These are phyloP conservation scores for Atractosteus spatula DNA, from an alignment of 2,113 vertebrate genomes.

Conservation along the genomic window DNA sequence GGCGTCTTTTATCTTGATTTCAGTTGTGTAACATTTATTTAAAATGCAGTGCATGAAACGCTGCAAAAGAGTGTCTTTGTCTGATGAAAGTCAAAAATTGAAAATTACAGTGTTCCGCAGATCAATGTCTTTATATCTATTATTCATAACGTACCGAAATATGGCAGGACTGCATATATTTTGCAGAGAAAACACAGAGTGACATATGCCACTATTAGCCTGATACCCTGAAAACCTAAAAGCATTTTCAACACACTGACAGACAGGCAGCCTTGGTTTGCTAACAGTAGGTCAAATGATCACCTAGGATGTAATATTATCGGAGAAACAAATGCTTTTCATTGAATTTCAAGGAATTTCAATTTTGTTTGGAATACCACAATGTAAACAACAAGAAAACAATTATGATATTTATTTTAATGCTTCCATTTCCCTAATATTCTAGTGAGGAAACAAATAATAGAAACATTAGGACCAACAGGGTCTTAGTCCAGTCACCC, in stretches of 20 bases:
- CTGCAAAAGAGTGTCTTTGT: not conserved
- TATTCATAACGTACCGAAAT: conserved; percentile 18
- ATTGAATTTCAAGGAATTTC: too few species aligned
- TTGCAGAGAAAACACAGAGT: conserved; percentile 13
- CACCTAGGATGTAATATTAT: not conserved
- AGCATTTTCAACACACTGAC: conserved; percentile 4
- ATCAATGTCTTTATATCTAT: conserved; percentile 18
- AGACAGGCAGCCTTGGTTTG: not conserved
- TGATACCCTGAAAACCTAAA: not conserved
- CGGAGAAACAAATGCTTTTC: too few species aligned
- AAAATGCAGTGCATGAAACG: not conserved
- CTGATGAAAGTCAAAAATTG: conserved; percentile 7
- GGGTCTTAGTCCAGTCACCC: too few species aligned
- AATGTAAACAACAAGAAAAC: too few species aligned
- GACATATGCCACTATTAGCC: not conserved
- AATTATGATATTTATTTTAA: too few species aligned
- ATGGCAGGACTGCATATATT: conserved; percentile 4
- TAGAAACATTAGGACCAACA: too few species aligned
- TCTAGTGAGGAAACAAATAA: too few species aligned
- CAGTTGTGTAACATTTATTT: not conserved
- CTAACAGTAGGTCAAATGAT: not conserved
- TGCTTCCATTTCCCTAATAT: too few species aligned
- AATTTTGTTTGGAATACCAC: too few species aligned
- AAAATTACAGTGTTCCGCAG: not conserved
- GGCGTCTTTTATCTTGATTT: not conserved